phyloP scores from a whole-genome alignment of 2,113 vertebrate species.

The Elephantulus edwardii region DNA sequence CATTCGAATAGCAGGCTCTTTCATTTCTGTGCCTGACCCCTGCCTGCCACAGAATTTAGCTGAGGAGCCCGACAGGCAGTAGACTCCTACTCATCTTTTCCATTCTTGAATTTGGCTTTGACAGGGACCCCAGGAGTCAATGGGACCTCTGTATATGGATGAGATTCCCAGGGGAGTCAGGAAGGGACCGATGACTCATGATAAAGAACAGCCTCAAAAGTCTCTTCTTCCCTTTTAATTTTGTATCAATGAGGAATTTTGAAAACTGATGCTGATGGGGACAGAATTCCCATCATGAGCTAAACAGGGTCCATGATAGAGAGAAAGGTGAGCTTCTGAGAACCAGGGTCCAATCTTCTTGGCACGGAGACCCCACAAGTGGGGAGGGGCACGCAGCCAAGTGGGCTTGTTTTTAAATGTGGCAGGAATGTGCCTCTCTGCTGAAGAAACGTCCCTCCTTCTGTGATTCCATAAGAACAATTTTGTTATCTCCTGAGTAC shows the following conservation, averaged over 20 bases:
- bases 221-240: conserved; percentile 54
- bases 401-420: background rate
- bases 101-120: conserved; percentile 44
- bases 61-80: background rate
- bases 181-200: conserved; percentile 44
- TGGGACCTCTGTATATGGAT: conserved; percentile 28
- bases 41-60: background rate
- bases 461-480: conserved; percentile 15
- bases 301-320: conserved; percentile 31
- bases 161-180: conserved; percentile 25
- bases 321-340: background rate
- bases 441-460: conserved; percentile 1
- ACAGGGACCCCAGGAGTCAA: conserved; percentile 33
- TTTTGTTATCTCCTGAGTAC: conserved; percentile 18
- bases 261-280: conserved; percentile 60
- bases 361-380: background rate
- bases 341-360: background rate
- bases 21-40: conserved; percentile 47
- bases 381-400: conserved; percentile 40
- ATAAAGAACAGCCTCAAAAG: conserved; percentile 24
- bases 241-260: conserved; percentile 47
- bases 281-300: conserved; percentile 62
- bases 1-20: conserved; percentile 22
- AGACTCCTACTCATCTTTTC: conserved; percentile 52
- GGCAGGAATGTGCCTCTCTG: background rate